phyloP scores from a whole-genome alignment of 2,888 invertebrate genomes.

The Ellobium chinense region DNA sequence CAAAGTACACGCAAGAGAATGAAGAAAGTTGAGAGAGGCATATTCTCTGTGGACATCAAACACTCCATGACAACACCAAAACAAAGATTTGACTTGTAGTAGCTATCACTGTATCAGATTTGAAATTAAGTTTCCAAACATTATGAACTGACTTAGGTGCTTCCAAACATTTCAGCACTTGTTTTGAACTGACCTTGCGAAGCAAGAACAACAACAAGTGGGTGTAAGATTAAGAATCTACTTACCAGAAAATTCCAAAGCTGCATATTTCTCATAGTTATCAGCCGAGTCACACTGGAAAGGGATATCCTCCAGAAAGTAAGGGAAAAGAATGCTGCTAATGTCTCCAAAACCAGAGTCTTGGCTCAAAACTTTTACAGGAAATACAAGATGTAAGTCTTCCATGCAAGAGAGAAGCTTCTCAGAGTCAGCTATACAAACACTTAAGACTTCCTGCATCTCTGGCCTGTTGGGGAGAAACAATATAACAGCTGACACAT shows the following conservation, averaged over 20 bases:
- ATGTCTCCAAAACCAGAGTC: conserved; percentile 38
- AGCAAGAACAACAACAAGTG: background rate
- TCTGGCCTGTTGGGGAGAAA: no score
- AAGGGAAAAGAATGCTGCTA: conserved; percentile 27
- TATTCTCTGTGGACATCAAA: no score
- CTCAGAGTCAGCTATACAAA: background rate
- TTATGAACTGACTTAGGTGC: no score
- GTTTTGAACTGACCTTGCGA: background rate
- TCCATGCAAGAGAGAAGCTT: conserved; percentile 30
- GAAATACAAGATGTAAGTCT: conserved; percentile 12
- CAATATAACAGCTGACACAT: no score
- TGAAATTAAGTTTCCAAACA: no score
- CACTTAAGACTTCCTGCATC: background rate
- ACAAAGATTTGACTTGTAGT: no score
- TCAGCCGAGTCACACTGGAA: background rate
- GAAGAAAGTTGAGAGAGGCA: no score
- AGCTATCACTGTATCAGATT: background rate
- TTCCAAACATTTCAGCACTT: no score
- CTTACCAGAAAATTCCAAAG: conserved; percentile 32
- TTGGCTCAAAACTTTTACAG: background rate
- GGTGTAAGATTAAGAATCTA: background rate
- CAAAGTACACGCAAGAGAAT: no score
- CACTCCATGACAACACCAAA: no score
- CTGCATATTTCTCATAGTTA: conserved; percentile 4
- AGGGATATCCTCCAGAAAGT: conserved; percentile 26